Base-by-base conservation (phyloP, 2,113 vertebrate species). In the Zosterops pallidus region DNA sequence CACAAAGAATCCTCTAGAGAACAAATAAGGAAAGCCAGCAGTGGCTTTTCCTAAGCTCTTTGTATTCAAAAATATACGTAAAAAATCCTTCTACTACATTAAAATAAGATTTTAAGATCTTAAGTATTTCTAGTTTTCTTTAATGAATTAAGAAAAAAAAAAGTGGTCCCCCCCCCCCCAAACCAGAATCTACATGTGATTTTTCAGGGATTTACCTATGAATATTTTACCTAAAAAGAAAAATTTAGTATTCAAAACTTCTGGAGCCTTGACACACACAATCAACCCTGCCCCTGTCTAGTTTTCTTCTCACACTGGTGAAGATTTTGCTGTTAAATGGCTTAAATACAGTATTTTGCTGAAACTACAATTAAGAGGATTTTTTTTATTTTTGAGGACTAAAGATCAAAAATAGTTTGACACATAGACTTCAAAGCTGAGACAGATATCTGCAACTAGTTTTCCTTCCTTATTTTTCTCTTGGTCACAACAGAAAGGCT, bases 151-250 rank as follows among this genome's bases (percentile, higher is more conserved):
- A 47, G 47, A 37, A 7, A 14, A 25, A 25, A 49, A 49, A 46
- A 4, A 12, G 5, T n/a, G 37, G 37, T 37, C 37, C 37, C 11
- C 15, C 2, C 1, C 5, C 15, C 28, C 9, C 2, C 9, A 60
- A n/a, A 47, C n/a, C 5, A 14, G 24, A 76, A 26, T 41, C 44
- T 26, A 55, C 17, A 23, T 23, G 14, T 11, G 11, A 42, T 3
- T 13, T 81, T 70, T 22, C 49, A 81, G 16, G 14, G 12, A 41
- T 89, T 56, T 41, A 55, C 2, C 35, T 8, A 44, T 9, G 9
- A 64, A 3, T 59, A n/a, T 20, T 62, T 74, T 69, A 19, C 41
- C 24, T 80, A 72, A 76, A 79, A 79, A 28, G 24, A 64, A 4
- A 44, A 56, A 71, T 71, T 29, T 5, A 3, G 13, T 72, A 79